Conservation (phyloP, 2,113 vertebrate species). For the Syngnathus scovelli region DNA sequence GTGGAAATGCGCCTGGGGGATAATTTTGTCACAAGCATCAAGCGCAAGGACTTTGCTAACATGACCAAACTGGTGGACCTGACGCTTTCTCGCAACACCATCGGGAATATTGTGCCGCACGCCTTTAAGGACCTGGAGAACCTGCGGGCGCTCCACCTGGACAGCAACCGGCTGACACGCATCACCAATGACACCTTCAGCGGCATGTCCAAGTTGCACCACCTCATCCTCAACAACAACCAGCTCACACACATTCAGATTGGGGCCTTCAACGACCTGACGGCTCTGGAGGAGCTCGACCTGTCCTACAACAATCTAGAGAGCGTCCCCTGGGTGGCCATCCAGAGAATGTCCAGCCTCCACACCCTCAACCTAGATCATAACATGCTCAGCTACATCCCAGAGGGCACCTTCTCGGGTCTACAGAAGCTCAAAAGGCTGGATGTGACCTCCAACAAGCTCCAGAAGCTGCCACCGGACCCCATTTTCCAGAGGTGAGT, state of each 20-base stretch:
- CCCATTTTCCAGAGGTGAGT: slow-evolving; percentile 84
- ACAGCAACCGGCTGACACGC: slow-evolving; percentile 92
- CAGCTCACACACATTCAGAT: slow-evolving; percentile 90
- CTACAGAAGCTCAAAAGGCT: slow-evolving; percentile 95
- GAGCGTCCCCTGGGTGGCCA: slow-evolving; percentile 91
- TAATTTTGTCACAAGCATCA: slow-evolving; percentile 95
- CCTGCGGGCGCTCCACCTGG: slow-evolving; percentile 91
- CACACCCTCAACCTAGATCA: slow-evolving; percentile 96
- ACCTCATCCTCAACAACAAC: slow-evolving; percentile 98
- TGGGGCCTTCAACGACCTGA: slow-evolving; percentile 91
- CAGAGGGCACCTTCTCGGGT: slow-evolving; percentile 95
- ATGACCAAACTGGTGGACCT: slow-evolving; percentile 98
- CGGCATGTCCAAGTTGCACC: slow-evolving; percentile 95
- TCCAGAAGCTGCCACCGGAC: slow-evolving; percentile 96
- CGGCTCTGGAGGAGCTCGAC: slow-evolving; percentile 94
- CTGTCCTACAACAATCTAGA: slow-evolving; percentile 97
- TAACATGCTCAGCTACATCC: slow-evolving; percentile 97
- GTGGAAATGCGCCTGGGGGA: slow-evolving; percentile 94
- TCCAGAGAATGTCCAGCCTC: slow-evolving; percentile 93
- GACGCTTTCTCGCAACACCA: slow-evolving; percentile 95
- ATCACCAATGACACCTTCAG: slow-evolving; percentile 97
- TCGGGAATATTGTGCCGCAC: slow-evolving; percentile 87
- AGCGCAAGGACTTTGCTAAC: slow-evolving; percentile 95
- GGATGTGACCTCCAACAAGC: slow-evolving; percentile 96
- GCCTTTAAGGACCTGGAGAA: slow-evolving; percentile 94